Evolutionary conservation across 1,140 invertebrate species (phyloP), one percentile per base, ranked within the genome.

Genomic region (Drosophila prosaltans): DNA sequence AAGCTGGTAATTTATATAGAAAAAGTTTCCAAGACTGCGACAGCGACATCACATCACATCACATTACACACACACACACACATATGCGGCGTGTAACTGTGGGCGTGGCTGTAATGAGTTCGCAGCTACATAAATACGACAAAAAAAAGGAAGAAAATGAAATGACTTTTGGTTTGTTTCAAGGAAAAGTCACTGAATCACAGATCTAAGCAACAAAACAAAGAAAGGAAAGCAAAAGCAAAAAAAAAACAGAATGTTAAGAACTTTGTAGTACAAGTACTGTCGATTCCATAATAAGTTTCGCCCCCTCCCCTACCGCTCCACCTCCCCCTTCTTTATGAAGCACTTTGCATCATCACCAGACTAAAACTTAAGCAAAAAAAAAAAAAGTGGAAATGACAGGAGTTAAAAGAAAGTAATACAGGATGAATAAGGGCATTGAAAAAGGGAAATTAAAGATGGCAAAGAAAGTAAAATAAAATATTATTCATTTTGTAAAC

Each of bases 1-100:
- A 57, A 84, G 77, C 76, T 79, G 70, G 70, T 69, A 88, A 86
- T 88, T 85, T 88, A 72, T 63, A 74, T 84, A 57, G 71, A 72
- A 76, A 80, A 88, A 88, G 61, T 83, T 84, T 80, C 36, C 64
- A 69, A 69, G 72, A 40, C 57, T 24, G 41, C 57, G 55, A 69
- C 51, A 69, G 7, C 40, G 63, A 73, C 82, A 85, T 36, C 32
- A 36, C 32, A 36, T 36, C 32, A 48, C 45, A 48, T 21, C 69
- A 79, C 32, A 65, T 71, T 54, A 43, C 57, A 39, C 26, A 41
- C 28, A 21, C 28, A 21, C 48, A 65, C 64, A 58, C 48, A 36
- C 57, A 32, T 40, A n/a, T 30, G 9, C 21, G 32, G 64, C 72
- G 71, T 39, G 71, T 39, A 61, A 65, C 21, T 32, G 8, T 30